Evolutionary conservation across 2,113 vertebrate species (phyloP), one percentile per base, ranked within the genome.

Genomic region (Cyphomyrus discorhynchus): DNA sequence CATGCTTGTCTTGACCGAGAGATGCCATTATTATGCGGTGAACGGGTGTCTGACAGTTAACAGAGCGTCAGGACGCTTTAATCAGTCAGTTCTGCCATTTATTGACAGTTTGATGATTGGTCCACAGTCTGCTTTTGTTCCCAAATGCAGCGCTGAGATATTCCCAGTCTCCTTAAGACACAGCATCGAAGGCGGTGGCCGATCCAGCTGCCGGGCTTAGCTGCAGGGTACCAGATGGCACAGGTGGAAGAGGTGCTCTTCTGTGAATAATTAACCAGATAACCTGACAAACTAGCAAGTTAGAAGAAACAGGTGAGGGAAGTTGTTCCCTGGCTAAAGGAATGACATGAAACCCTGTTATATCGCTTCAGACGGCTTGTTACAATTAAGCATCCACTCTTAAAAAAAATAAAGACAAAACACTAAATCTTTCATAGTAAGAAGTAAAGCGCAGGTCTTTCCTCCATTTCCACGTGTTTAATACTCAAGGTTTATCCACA

Each of bases 381-480:
- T 42, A 62, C 39, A 85, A 84, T 58, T 58, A 21, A 89, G 15
- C 85, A 87, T 56, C n/a, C 5, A 6, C 19, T 45, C 42, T 24
- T 24, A 46, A 24, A 74, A 77, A 77, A 35, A 17, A 74, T 62
- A 66, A 46, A 46, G 6, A 62, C 7, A 80, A 42, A 80, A 82
- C 42, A 8, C 77, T 82, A 82, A 82, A 82, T 87, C 66, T 87
- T 47, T 86, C 89, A 90, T 88, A 89, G 82, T 87, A 89, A 80
- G 89, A 90, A 90, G 35, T 56, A 90, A 89, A 92, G 90, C 90
- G 92, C 77, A 82, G 90, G 86, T 89, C 89, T 83, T 89, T 90
- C 92, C 93, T 93, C 91, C 92, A 92, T 92, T 89, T 91, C 50
- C 46, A 66, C 92, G 86, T 89, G 92, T 94, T 95, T 94, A 94